These are phyloP conservation scores for Neomicropteryx cornuta DNA, from an alignment of 1,140 invertebrate species.

Conservation along the genomic window DNA sequence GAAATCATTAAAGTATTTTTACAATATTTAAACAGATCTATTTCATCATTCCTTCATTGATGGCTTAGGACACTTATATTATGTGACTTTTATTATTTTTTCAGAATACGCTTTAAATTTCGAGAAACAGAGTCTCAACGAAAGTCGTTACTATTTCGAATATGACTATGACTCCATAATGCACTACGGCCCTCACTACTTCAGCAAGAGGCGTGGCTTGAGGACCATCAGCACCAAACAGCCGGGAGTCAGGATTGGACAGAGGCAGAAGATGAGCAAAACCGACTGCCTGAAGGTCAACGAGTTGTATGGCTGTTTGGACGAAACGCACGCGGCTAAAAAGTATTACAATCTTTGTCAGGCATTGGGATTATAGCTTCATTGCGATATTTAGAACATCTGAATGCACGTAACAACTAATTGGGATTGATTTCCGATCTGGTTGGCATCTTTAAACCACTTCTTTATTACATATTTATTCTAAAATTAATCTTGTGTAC, in stretches of 20 bases:
- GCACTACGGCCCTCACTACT: slow-evolving; percentile 57
- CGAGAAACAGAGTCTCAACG: slow-evolving; percentile 47
- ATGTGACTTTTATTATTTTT: too few species aligned
- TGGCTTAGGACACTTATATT: slow-evolving; percentile 9
- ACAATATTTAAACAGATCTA: too few species aligned
- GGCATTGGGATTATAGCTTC: slow-evolving; percentile 40
- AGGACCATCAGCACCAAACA: slow-evolving; percentile 50
- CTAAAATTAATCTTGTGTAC: too few species aligned
- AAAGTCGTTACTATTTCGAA: slow-evolving; percentile 50
- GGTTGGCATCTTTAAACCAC: too few species aligned
- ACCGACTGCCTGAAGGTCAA: slow-evolving; percentile 63
- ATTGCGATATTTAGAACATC: slow-evolving; percentile 1
- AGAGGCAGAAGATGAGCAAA: slow-evolving; percentile 47
- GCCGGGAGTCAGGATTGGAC: slow-evolving; percentile 39
- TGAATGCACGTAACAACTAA: too few species aligned
- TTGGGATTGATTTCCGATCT: too few species aligned
- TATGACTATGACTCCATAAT: slow-evolving; percentile 65
- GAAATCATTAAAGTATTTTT: too few species aligned
- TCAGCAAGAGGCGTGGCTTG: slow-evolving; percentile 39
- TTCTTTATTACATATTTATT: too few species aligned
- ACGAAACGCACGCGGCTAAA: slow-evolving; percentile 34
- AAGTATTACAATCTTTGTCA: slow-evolving; percentile 53
- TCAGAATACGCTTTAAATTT: slow-evolving; percentile 47
- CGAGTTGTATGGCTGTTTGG: slow-evolving; percentile 54
- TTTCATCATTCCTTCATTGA: background rate